Evolutionary conservation across 2,113 vertebrate species (phyloP).

Genomic region (Ailuropoda melanoleuca): DNA sequence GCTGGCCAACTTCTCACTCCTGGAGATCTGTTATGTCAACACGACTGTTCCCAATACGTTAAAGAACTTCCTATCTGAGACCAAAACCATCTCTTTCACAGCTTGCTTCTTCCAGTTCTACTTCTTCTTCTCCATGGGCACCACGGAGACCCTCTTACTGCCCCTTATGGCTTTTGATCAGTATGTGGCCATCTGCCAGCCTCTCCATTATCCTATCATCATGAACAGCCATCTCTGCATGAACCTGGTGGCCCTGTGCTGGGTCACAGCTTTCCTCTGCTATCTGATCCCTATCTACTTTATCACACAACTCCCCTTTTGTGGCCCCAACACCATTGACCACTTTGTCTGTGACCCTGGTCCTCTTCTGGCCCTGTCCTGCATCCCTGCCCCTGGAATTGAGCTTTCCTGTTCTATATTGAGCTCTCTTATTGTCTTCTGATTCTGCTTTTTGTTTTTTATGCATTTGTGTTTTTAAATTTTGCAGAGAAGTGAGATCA

Average conservation of each 20-base stretch:
- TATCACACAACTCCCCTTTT: constrained; percentile 72
- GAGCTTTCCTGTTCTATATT: constrained; percentile 61
- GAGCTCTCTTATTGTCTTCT: constrained; percentile 58
- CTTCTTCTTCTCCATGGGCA: constrained; percentile 69
- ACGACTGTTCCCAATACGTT: constrained; percentile 62
- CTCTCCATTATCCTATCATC: constrained; percentile 64
- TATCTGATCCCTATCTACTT: constrained; percentile 51
- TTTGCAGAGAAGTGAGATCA: not conserved
- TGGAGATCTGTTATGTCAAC: constrained; percentile 73
- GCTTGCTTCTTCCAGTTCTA: constrained; percentile 78
- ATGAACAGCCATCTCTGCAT: constrained; percentile 49
- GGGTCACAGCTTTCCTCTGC: constrained; percentile 67
- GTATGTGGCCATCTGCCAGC: constrained; percentile 77
- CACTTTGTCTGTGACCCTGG: constrained; percentile 76
- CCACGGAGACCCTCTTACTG: constrained; percentile 66
- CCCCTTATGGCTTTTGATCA: constrained; percentile 77
- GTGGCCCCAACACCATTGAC: constrained; percentile 64
- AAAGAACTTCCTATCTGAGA: constrained; percentile 43
- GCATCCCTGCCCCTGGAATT: constrained; percentile 43
- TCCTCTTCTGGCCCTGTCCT: constrained; percentile 68
- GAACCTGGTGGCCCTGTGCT: constrained; percentile 47
- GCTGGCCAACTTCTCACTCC: constrained; percentile 55
- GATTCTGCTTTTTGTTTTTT: not conserved
- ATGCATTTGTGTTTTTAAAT: not conserved
- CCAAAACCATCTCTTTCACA: constrained; percentile 56